These are phyloP conservation scores for Pan paniscus DNA, from an alignment of 2,113 vertebrate genomes.

Conservation along the genomic window DNA sequence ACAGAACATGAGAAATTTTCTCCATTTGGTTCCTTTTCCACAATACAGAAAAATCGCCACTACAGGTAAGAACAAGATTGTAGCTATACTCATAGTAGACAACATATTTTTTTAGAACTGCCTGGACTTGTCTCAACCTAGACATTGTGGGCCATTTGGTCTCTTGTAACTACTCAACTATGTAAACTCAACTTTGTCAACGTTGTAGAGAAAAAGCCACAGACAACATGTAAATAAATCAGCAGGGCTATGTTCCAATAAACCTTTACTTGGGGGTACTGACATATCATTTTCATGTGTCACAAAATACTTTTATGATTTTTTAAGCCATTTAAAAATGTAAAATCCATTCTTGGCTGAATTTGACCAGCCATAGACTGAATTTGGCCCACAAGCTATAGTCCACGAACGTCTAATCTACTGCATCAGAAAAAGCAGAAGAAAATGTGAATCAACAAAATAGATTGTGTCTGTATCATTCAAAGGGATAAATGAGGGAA, in stretches of 20 bases:
- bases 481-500: not conserved
- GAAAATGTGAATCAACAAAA: not conserved
- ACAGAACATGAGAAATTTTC: not conserved
- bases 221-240: constrained; percentile 15
- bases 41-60: constrained; percentile 25
- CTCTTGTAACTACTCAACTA: not conserved
- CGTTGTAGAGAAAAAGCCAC: not conserved
- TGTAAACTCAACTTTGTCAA: not conserved
- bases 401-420: not conserved
- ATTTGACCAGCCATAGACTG: not conserved
- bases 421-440: not conserved
- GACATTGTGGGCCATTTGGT: not conserved
- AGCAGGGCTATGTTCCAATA: not conserved
- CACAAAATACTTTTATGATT: not conserved
- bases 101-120: constrained; percentile 29
- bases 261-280: not conserved
- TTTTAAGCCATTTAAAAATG: constrained; percentile 42
- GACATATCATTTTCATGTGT: not conserved
- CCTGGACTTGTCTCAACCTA: constrained; percentile 14
- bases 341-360: constrained; percentile 15
- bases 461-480: not conserved
- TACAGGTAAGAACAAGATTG: constrained; percentile 20
- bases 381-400: not conserved
- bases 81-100: not conserved
- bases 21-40: constrained; percentile 13